Evolutionary conservation across 2,797 vertebrate genomes (phyloP), one percentile per base, ranked within the genome.

Genomic region (Passerculus sandwichensis): DNA sequence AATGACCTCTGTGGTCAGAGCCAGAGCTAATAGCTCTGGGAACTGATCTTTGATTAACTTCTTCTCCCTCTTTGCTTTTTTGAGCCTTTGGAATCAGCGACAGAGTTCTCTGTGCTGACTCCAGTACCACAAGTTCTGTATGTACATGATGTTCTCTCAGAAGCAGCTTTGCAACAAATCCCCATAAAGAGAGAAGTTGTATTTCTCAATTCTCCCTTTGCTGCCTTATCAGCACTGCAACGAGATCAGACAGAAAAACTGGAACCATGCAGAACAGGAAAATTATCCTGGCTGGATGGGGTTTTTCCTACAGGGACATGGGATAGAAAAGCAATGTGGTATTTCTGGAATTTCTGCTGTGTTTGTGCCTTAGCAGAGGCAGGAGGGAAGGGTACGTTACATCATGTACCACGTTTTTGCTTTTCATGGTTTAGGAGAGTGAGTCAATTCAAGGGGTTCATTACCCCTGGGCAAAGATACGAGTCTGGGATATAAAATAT

Each of bases 41-140:
- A 93, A 91, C 22, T 85, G 77, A 84, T 47, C 44, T 88, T 95
- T 97, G 71, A 95, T 73, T 95, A 88, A 56, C 75, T 94, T 92
- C 78, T 94, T 47, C 75, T 56, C n/a, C 18, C 15, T 13, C 7
- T 67, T 53, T 27, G 50, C 88, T 94, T 88, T 88, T 57, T 44
- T 32, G 95, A 84, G 47, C 50, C 57, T 95, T 78, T 78, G 73
- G 90, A 86, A 90, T 75, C 77, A 88, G 42, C 78, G 71, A 77
- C 66, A 71, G 85, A 92, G 13, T 89, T 89, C 73, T 88, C 75
- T 79, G 73, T 48, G 50, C 44, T 83, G 87, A 78, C 59, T 89
- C 47, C 76, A 32, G 53, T 57, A 72, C 27, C 73, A 50, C 29
- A 59, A 64, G 62, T 16, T 72, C 71, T 79, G 21, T 6, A 61